Evolutionary conservation across 92 coral and sea anemone genomes (phyloP).

Genomic region (Palythoa heliodiscus): DNA sequence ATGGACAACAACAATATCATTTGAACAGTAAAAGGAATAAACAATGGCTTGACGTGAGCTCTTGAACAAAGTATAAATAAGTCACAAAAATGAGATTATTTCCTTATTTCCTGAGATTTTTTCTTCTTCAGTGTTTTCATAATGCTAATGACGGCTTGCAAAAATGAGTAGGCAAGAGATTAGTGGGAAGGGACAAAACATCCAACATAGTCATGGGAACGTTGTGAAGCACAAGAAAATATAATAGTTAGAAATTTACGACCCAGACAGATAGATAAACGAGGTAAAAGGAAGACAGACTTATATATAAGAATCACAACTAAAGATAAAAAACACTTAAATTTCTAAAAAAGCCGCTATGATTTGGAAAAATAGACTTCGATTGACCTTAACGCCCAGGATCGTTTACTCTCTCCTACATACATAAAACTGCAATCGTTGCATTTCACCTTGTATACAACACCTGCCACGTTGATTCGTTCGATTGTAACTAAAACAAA

Average conservation of each 20-base stretch:
- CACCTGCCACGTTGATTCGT: constrained; percentile 25
- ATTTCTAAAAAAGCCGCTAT: constrained; percentile 4
- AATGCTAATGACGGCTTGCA: too few relatives aligned
- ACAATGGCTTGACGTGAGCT: neutral
- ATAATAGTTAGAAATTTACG: too few relatives aligned
- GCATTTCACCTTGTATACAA: constrained; percentile 19
- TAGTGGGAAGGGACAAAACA: too few relatives aligned
- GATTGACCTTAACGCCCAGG: too few relatives aligned
- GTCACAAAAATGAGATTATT: neutral
- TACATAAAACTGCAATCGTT: too few relatives aligned
- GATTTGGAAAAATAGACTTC: constrained; percentile 12
- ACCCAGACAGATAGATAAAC: too few relatives aligned
- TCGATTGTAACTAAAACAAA: neutral
- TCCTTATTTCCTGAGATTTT: neutral
- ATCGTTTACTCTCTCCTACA: too few relatives aligned
- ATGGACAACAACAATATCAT: constrained; percentile 43
- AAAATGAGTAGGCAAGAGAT: too few relatives aligned
- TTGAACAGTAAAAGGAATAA: constrained; percentile 18
- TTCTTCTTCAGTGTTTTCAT: too few relatives aligned
- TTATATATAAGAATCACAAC: constrained; percentile 11
- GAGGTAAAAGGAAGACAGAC: too few relatives aligned
- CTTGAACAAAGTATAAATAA: neutral
- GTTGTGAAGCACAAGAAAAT: too few relatives aligned
- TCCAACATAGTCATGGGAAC: too few relatives aligned
- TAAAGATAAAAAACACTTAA: constrained; percentile 27